Evolutionary conservation across 2,888 invertebrate species (phyloP).

Genomic region (Coecobrya sp.): DNA sequence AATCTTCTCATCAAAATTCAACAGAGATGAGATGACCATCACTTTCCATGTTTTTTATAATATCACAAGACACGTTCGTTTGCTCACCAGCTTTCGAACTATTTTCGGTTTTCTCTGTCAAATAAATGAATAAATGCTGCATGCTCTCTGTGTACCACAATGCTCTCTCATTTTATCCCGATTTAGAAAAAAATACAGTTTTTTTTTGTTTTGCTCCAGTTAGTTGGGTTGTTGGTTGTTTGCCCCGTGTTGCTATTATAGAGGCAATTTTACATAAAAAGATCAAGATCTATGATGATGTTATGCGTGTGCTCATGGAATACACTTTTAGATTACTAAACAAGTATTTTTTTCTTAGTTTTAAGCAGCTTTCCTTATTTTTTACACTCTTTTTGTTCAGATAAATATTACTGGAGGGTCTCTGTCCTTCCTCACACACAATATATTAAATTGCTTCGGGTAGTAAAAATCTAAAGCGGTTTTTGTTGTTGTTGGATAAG

Average conservation of each 20-base stretch:
- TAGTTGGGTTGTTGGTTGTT: slow-evolving; percentile 49
- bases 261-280: slow-evolving; percentile 73
- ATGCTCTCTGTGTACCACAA: not conserved
- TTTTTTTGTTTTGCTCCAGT: slow-evolving; percentile 57
- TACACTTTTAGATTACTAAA: slow-evolving; percentile 70
- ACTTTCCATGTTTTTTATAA: slow-evolving; percentile 69
- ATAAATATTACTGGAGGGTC: slow-evolving; percentile 68
- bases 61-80: slow-evolving; percentile 61
- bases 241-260: slow-evolving; percentile 61
- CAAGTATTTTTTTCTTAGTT: slow-evolving; percentile 46
- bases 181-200: not conserved
- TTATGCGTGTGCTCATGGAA: slow-evolving; percentile 71
- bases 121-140: slow-evolving; percentile 42
- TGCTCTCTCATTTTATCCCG: slow-evolving; percentile 5
- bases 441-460: slow-evolving; percentile 45
- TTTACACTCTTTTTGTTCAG: slow-evolving; percentile 53
- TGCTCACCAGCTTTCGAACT: slow-evolving; percentile 45
- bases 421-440: slow-evolving; percentile 46
- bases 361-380: slow-evolving; percentile 54
- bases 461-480: slow-evolving; percentile 2
- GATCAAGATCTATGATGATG: slow-evolving; percentile 71
- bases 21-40: slow-evolving; percentile 74
- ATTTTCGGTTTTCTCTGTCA: slow-evolving; percentile 59
- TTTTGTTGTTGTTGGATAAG: slow-evolving; percentile 9
- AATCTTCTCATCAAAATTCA: slow-evolving; percentile 79